phyloP scores from a whole-genome alignment of 2,797 vertebrate genomes.

The Acanthopagrus latus region DNA sequence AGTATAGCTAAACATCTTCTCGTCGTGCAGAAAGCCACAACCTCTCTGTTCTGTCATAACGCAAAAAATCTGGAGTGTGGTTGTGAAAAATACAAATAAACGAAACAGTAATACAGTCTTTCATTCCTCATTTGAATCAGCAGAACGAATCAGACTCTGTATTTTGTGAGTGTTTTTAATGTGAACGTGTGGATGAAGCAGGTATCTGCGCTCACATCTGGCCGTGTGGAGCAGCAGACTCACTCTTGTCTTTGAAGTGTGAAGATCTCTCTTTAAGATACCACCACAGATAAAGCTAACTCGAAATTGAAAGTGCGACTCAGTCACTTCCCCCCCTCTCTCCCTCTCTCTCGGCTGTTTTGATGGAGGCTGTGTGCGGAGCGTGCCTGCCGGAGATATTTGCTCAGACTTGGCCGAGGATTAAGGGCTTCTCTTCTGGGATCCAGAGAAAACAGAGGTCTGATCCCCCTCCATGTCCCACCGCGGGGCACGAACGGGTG shows the following conservation, averaged over 20 bases:
- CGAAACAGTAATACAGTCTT: background rate
- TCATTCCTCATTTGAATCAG: background rate
- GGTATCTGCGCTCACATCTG: constrained; percentile 40
- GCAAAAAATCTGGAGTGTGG: constrained; percentile 47
- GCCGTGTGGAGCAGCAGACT: constrained; percentile 6
- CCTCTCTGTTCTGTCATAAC: constrained; percentile 46
- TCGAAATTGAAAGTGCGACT: constrained; percentile 56
- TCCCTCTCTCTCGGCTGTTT: constrained; percentile 65
- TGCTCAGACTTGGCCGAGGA: constrained; percentile 79
- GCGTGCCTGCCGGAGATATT: constrained; percentile 77
- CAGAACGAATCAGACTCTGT: background rate
- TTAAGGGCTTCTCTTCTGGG: constrained; percentile 75
- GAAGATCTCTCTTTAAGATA: constrained; percentile 51
- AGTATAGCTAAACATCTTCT: constrained; percentile 50
- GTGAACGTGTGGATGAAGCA: constrained; percentile 9
- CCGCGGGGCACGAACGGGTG: constrained; percentile 55
- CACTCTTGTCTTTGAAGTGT: constrained; percentile 46
- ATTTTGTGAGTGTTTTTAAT: background rate
- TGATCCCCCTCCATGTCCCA: constrained; percentile 68
- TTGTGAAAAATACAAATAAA: constrained; percentile 16
- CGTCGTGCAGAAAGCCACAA: constrained; percentile 29
- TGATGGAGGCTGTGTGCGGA: constrained; percentile 63
- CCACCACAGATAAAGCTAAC: constrained; percentile 40
- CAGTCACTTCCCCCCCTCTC: background rate
- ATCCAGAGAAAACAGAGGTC: constrained; percentile 80